A percentile compares a stretch with the other conserved stretches of the same genome.
phyloP scores from a whole-genome alignment of 2,888 invertebrate species.

The Poecilobothrus nobilitatus region DNA sequence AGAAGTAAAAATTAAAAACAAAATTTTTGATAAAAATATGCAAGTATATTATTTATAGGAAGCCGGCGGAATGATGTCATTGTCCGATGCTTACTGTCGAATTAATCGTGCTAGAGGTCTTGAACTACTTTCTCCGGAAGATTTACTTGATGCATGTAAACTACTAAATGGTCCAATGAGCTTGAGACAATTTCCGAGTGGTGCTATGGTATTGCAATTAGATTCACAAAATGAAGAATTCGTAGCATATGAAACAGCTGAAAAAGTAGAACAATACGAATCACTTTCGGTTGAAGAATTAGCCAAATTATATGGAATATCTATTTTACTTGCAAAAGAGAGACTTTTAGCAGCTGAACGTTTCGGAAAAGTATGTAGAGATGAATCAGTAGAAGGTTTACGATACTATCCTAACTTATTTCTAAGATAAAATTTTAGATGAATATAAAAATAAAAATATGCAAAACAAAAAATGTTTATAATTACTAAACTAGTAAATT shows the following conservation, averaged over 20 bases:
- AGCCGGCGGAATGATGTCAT: slow-evolving; percentile 90
- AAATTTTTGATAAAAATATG: not conserved
- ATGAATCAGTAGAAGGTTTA: slow-evolving; percentile 91
- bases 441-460: no score
- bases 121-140: slow-evolving; percentile 93
- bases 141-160: slow-evolving; percentile 85
- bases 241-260: slow-evolving; percentile 57
- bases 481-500: no score
- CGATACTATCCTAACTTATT: slow-evolving; percentile 90
- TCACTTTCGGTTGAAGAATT: slow-evolving; percentile 80
- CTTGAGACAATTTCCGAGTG: slow-evolving; percentile 79
- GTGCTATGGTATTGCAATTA: slow-evolving; percentile 89
- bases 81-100: slow-evolving; percentile 94
- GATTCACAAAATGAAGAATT: slow-evolving; percentile 64
- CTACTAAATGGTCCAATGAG: slow-evolving; percentile 60
- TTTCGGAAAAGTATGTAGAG: slow-evolving; percentile 79
- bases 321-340: slow-evolving; percentile 84
- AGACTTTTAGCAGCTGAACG: slow-evolving; percentile 79
- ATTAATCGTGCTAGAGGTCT: slow-evolving; percentile 94
- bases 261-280: slow-evolving; percentile 55
- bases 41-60: slow-evolving; percentile 48
- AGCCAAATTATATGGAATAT: slow-evolving; percentile 72
- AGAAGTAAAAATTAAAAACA: slow-evolving; percentile 48
- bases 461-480: no score
- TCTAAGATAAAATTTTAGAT: slow-evolving; percentile 40